Evolutionary conservation across 1,140 invertebrate genomes (phyloP).

Genomic region (Trissolcus basalis): DNA sequence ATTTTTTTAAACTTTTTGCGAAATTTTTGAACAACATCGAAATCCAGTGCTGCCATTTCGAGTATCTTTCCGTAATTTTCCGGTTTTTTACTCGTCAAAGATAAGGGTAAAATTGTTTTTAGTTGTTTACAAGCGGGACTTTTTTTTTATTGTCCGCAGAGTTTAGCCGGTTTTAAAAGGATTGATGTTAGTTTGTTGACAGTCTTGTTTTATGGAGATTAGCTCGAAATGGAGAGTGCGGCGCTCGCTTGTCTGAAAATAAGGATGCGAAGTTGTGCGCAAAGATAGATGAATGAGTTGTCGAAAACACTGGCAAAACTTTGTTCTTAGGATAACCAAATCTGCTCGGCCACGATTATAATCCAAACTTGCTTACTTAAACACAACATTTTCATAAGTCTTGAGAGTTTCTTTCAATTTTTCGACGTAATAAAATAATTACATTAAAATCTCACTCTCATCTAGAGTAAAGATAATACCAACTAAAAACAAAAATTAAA

Average conservation of each 20-base stretch:
- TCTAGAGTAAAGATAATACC: too few relatives aligned
- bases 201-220: conserved; percentile 57
- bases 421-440: too few relatives aligned
- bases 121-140: conserved; percentile 19
- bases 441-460: too few relatives aligned
- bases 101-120: background rate
- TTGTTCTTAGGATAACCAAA: conserved; percentile 37
- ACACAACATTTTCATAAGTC: too few relatives aligned
- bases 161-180: conserved; percentile 40
- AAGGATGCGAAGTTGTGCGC: conserved; percentile 43
- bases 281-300: conserved; percentile 51
- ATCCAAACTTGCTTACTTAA: too few relatives aligned
- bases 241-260: conserved; percentile 36
- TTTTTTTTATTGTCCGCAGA: conserved; percentile 12
- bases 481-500: too few relatives aligned
- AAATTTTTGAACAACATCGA: too few relatives aligned
- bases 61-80: too few relatives aligned
- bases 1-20: too few relatives aligned
- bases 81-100: too few relatives aligned
- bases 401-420: too few relatives aligned
- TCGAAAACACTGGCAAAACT: conserved; percentile 43
- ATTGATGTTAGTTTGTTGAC: conserved; percentile 56
- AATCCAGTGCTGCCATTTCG: too few relatives aligned
- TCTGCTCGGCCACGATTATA: conserved; percentile 3
- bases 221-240: conserved; percentile 51